Evolutionary conservation across 2,888 invertebrate species (phyloP), one percentile per base, ranked within the genome.

Genomic region (Cheilosia vulpina): DNA sequence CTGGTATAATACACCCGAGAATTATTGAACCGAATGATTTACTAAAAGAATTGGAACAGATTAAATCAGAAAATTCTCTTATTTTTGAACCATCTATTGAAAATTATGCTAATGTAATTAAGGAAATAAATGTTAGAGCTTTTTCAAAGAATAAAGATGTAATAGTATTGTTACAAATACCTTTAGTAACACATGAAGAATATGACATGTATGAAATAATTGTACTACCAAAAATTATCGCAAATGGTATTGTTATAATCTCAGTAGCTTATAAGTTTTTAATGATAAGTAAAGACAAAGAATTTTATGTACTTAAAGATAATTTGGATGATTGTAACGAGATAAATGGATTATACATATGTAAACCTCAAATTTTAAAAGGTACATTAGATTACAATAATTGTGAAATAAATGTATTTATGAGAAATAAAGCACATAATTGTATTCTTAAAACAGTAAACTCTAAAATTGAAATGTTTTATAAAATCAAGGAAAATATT

Each of bases 171-270:
- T 17, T 72, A 34, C 38, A 72, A 34, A 72, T 60, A 24, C 57
- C 69, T 27, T 15, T 50, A 27, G 58, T 69, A 47, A 45, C 41
- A 13, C 47, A 52, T 38, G 53, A 72, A 15, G 19, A 34, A 43
- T 60, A 58, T 72, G 72, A 72, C 17, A 6, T 62, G 4, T 72
- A 72, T n/a, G 50, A 60, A 62, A 62, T 52, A 52, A 72, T 62
- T 43, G 41, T 41, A 60, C 17, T 72, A 17, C 47, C 71, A 60
- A 72, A 62, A 52, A 53, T 72, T 38, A 72, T 62, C 11, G 43
- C 41, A 62, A 72, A 72, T 55, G 68, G 53, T 43, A 21, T 66
- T 52, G 41, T 52, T n/a, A 50, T 52, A 15, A 34, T 66, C 45
- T 52, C 27, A n/a, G 17, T 65, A 52, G n/a, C 11, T n/a, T 15